These are phyloP conservation scores for Laupala kohalensis DNA, from an alignment of 1,140 invertebrate genomes.

Conservation along the genomic window DNA sequence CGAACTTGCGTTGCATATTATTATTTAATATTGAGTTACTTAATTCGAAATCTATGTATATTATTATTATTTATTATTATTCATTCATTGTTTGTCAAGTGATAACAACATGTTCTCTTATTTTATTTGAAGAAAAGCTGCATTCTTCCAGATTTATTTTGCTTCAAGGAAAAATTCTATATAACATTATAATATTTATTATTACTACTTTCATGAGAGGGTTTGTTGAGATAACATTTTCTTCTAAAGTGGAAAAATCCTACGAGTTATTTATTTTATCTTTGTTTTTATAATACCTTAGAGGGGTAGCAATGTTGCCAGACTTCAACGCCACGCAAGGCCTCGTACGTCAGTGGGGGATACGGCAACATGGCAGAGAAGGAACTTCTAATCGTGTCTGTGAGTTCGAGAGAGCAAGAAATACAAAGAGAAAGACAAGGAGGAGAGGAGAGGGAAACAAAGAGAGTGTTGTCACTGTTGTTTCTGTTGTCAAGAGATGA, in stretches of 20 bases:
- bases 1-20: neutral
- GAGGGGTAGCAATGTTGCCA: neutral
- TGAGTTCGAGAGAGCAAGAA: neutral
- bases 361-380: neutral
- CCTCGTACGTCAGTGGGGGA: neutral
- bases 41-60: neutral
- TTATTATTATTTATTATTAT: neutral
- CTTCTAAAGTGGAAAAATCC: neutral
- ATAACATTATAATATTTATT: neutral
- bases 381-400: neutral
- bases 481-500: neutral
- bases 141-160: neutral
- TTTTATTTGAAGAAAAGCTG: neutral
- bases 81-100: neutral
- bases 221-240: neutral
- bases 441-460: neutral
- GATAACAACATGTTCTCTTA: neutral
- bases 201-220: neutral
- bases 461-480: neutral
- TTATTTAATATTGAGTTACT: neutral
- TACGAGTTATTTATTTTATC: neutral
- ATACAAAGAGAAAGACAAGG: neutral
- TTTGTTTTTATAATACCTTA: neutral
- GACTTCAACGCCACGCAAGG: neutral
- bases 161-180: neutral